Percentiles rank a stretch among this genome's conserved stretches.
Conservation (phyloP, 2,797 vertebrate genomes). For the Perdix hodgsoniae region DNA sequence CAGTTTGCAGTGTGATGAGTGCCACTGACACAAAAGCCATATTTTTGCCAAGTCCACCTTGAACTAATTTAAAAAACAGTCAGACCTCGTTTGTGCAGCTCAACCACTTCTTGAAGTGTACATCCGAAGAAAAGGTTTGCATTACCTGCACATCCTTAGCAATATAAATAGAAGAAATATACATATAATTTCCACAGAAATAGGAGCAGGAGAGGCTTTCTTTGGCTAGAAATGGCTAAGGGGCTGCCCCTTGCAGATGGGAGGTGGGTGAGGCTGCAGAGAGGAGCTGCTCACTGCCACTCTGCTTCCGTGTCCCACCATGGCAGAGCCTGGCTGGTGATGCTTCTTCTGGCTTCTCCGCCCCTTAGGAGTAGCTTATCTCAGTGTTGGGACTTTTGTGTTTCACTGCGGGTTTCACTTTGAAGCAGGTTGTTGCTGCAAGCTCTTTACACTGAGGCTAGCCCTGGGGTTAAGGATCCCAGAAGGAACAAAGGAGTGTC, state of each 20-base stretch:
- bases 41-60: background rate
- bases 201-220: background rate
- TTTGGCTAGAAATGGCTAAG: background rate
- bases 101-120: background rate
- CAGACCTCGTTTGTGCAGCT: background rate
- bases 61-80: background rate
- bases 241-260: background rate
- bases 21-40: background rate
- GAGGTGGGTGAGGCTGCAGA: background rate
- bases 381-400: background rate
- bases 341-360: background rate
- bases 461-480: background rate
- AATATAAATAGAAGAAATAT: background rate
- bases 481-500: background rate
- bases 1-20: background rate
- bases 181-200: background rate
- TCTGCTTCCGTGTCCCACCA: fast-evolving
- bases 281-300: background rate
- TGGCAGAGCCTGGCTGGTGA: background rate
- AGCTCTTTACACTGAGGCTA: background rate
- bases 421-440: background rate
- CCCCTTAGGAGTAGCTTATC: background rate
- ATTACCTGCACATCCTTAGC: fast-evolving
- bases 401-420: background rate
- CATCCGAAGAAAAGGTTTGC: background rate